Base-by-base conservation (phyloP, 2,797 vertebrate species). In the Thripadectes ignobilis region DNA sequence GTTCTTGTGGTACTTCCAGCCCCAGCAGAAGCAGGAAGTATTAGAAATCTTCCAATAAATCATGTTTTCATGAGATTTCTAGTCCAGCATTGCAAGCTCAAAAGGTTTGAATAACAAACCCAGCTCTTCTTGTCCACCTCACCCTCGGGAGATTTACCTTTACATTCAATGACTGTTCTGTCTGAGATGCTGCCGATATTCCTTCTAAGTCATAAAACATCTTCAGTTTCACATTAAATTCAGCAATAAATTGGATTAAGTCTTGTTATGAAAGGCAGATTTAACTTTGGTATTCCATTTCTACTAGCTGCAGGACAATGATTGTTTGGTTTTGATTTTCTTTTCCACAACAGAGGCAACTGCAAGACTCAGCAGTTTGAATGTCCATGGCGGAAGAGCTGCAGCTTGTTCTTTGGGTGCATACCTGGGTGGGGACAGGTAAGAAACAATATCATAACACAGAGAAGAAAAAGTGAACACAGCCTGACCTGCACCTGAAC, bases 21-120 rank as follows among this genome's bases (percentile, higher is more conserved):
- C 79, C 58, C 57, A 12, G 88, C 74, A 96, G 95, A 96, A 97
- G 94, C 90, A 96, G 95, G 92, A 96, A 89, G 84, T 80, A 95
- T 93, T 97, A 96, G 89, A 93, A 96, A 95, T 91, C 85, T 95
- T 96, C 86, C 81, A 95, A 95, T 93, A 96, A 96, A 94, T 95
- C 29, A 72, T 92, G 65, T 95, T 96, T 96, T 92, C 91, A 86
- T 86, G 83, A 95, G 78, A 91, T 94, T 96, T 96, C 57, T 90
- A 93, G 77, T 43, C 69, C 23, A 36, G 54, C 57, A 58, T 82
- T 93, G 46, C 68, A 91, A 94, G 74, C 55, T 91, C 1, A n/a
- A 68, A 73, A 93, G 72, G 48, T 88, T 29, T 93, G 92, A 71
- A 36, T 87, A 88, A 92, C 38, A 84, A 94, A 89, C 34, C 17